These are phyloP conservation scores for Ericerus pela DNA, from an alignment of 1,140 invertebrate species.

Conservation along the genomic window DNA sequence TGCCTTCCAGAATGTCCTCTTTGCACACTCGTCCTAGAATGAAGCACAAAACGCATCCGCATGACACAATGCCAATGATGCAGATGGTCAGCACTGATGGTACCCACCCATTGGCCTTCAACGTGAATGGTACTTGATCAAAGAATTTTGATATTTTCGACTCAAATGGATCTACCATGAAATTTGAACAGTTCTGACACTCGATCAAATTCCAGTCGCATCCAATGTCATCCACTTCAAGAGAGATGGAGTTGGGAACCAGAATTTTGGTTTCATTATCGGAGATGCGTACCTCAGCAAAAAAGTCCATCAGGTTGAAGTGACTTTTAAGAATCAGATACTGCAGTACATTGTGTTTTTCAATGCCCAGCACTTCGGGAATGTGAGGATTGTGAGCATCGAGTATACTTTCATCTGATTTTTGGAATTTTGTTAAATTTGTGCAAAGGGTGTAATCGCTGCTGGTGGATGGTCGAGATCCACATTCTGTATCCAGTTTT, in stretches of 20 bases:
- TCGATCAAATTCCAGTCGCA: neutral
- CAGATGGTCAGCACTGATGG: conserved; percentile 34
- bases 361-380: neutral
- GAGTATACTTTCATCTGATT: neutral
- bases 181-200: conserved; percentile 5
- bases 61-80: conserved; percentile 32
- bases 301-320: neutral
- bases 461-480: too few species aligned
- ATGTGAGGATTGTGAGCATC: neutral
- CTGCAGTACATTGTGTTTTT: neutral
- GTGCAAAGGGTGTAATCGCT: neutral
- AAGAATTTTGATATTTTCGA: neutral
- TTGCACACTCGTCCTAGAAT: conserved; percentile 36
- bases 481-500: neutral
- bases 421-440: neutral
- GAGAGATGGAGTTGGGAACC: neutral
- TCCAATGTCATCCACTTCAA: neutral
- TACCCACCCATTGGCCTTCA: conserved; percentile 32
- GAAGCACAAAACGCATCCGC: conserved; percentile 34
- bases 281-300: neutral
- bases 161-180: neutral
- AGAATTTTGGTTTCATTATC: neutral
- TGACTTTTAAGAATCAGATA: neutral
- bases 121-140: conserved; percentile 17
- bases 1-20: conserved; percentile 37